phyloP scores from a whole-genome alignment of 1,140 invertebrate genomes.

The Lanistes nyassanus region DNA sequence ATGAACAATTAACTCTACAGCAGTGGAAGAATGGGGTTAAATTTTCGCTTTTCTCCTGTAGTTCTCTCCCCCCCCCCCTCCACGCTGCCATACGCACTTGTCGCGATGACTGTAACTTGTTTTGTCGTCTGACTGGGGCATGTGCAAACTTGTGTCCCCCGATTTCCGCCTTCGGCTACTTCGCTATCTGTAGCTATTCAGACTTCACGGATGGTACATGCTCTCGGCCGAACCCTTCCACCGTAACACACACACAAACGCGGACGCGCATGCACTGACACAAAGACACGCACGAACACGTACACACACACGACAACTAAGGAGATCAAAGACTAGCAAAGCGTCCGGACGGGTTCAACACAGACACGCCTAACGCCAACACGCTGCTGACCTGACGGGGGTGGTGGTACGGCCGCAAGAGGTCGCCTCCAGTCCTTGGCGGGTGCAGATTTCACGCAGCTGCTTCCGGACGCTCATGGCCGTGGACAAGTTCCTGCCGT shows the following conservation, averaged over 20 bases:
- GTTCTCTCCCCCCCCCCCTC: too few species aligned
- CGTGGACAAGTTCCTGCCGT: conserved; percentile 85
- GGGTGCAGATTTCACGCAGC: conserved; percentile 80
- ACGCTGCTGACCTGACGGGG: conserved; percentile 73
- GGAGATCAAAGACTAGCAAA: neutral
- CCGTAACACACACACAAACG: neutral
- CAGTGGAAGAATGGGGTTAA: too few species aligned
- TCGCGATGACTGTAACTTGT: too few species aligned
- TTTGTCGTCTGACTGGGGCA: too few species aligned
- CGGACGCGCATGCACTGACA: neutral
- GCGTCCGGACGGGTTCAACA: neutral
- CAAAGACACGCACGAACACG: neutral
- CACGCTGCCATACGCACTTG: too few species aligned
- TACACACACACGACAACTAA: neutral
- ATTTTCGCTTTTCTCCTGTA: too few species aligned
- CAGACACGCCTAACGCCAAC: neutral
- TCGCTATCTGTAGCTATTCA: too few species aligned
- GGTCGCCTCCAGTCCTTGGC: conserved; percentile 74
- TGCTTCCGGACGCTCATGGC: conserved; percentile 86
- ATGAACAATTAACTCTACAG: too few species aligned
- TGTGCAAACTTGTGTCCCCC: too few species aligned
- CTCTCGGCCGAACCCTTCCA: neutral
- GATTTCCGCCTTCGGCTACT: too few species aligned
- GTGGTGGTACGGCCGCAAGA: conserved; percentile 82
- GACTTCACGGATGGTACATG: too few species aligned